Evolutionary conservation across 1,140 invertebrate species (phyloP).

Genomic region (Camponotus vicinus): DNA sequence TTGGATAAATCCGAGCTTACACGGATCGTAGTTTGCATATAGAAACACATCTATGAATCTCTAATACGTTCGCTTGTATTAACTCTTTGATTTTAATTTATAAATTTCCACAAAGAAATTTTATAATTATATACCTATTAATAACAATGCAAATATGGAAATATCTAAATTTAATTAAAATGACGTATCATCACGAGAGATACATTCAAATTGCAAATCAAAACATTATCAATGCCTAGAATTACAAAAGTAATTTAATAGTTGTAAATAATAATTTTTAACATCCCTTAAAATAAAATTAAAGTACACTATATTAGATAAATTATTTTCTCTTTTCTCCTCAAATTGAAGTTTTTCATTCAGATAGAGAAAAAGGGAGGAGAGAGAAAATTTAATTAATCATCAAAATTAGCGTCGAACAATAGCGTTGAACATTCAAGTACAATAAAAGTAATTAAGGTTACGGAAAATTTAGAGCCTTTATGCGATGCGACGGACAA

Average conservation of each 20-base stretch:
- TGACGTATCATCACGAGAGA: background rate
- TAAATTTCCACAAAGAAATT: background rate
- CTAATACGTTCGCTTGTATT: too few relatives aligned
- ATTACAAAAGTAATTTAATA: background rate
- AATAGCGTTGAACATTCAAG: too few relatives aligned
- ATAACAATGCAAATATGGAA: background rate
- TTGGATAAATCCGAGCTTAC: background rate
- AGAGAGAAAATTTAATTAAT: constrained; percentile 21
- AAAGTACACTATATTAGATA: background rate
- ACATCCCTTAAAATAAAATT: background rate
- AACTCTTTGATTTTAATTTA: too few relatives aligned
- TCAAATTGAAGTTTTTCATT: background rate
- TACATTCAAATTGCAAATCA: background rate
- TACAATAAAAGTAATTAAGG: constrained; percentile 50
- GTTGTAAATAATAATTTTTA: background rate
- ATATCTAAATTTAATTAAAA: background rate
- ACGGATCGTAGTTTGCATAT: background rate
- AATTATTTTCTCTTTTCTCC: background rate
- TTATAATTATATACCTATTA: background rate
- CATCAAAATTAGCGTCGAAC: background rate
- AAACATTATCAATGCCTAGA: background rate
- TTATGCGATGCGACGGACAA: constrained; percentile 25
- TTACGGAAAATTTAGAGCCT: constrained; percentile 40
- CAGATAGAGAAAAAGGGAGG: background rate
- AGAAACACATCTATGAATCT: constrained; percentile 20